Percentiles rank a stretch among this genome's conserved stretches.
phyloP scores from a whole-genome alignment of 2,113 vertebrate genomes.

The Anarrhichthys ocellatus region DNA sequence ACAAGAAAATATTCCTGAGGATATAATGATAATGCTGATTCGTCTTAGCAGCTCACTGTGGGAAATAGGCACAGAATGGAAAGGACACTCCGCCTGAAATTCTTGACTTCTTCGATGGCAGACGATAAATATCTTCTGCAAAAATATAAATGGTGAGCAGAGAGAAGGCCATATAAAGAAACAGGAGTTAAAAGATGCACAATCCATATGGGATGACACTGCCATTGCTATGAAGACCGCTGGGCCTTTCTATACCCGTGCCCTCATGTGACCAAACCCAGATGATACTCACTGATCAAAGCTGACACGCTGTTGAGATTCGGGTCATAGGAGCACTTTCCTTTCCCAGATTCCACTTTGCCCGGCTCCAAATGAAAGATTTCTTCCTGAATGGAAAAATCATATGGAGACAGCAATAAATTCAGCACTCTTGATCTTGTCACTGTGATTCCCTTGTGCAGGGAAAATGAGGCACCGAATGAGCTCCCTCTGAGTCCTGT shows the following conservation, averaged over 20 bases:
- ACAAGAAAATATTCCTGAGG: slow-evolving; percentile 30
- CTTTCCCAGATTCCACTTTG: slow-evolving; percentile 96
- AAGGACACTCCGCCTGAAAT: slow-evolving; percentile 31
- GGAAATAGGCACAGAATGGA: slow-evolving; percentile 45
- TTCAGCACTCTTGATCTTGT: slow-evolving; percentile 75
- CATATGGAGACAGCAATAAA: slow-evolving; percentile 72
- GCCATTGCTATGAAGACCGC: slow-evolving; percentile 11
- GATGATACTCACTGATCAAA: slow-evolving; percentile 93
- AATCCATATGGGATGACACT: slow-evolving; percentile 33
- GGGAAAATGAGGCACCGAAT: slow-evolving; percentile 59
- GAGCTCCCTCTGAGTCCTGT: slow-evolving; percentile 61
- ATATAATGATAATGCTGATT: slow-evolving; percentile 53
- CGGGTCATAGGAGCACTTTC: slow-evolving; percentile 98
- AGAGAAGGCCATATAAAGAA: slow-evolving; percentile 21
- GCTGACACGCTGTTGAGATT: slow-evolving; percentile 97
- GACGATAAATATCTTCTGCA: slow-evolving; percentile 30
- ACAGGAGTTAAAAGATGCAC: slow-evolving; percentile 30
- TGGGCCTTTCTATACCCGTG: slow-evolving; percentile 9
- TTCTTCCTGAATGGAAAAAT: slow-evolving; percentile 89
- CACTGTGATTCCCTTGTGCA: slow-evolving; percentile 67
- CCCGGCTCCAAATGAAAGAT: slow-evolving; percentile 96
- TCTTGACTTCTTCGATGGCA: slow-evolving; percentile 16
- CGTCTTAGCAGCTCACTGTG: slow-evolving; percentile 36
- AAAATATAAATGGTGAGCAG: slow-evolving; percentile 25
- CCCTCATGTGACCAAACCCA: slow-evolving; percentile 31